Percentiles rank a stretch among this genome's conserved stretches.
Evolutionary conservation across 2,797 vertebrate species (phyloP).

Genomic region (Anomalospiza imberbis): DNA sequence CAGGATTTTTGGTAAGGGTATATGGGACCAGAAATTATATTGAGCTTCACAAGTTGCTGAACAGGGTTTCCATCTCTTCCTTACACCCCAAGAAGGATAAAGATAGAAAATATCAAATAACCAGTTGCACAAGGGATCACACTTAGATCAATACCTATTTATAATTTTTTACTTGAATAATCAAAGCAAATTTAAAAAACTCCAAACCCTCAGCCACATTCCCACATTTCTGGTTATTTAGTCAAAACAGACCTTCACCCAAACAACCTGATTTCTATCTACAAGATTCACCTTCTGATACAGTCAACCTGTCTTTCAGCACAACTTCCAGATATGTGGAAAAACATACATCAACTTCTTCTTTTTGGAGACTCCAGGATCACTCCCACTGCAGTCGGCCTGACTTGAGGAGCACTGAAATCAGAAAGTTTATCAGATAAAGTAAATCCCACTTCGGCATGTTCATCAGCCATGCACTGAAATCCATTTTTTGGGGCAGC

Average conservation of each 20-base stretch:
- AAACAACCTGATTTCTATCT: background rate
- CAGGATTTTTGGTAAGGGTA: background rate
- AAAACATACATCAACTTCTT: fast-evolving
- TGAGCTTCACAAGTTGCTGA: background rate
- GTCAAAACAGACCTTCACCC: background rate
- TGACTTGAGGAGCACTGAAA: background rate
- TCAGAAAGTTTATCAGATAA: background rate
- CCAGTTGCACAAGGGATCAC: background rate
- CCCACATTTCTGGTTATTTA: background rate
- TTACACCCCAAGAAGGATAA: background rate
- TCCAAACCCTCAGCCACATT: background rate
- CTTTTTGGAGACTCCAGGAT: background rate
- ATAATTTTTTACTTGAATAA: background rate
- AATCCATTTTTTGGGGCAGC: fast-evolving
- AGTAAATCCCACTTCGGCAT: background rate
- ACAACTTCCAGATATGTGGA: background rate
- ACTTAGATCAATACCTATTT: background rate
- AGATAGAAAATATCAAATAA: background rate
- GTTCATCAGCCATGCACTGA: background rate
- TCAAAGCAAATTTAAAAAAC: background rate
- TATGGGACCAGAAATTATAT: background rate
- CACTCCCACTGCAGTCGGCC: background rate
- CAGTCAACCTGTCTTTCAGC: background rate
- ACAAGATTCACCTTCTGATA: background rate
- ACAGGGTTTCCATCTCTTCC: background rate